phyloP scores from a whole-genome alignment of 2,888 invertebrate species.

The Subacronicta megacephala region DNA sequence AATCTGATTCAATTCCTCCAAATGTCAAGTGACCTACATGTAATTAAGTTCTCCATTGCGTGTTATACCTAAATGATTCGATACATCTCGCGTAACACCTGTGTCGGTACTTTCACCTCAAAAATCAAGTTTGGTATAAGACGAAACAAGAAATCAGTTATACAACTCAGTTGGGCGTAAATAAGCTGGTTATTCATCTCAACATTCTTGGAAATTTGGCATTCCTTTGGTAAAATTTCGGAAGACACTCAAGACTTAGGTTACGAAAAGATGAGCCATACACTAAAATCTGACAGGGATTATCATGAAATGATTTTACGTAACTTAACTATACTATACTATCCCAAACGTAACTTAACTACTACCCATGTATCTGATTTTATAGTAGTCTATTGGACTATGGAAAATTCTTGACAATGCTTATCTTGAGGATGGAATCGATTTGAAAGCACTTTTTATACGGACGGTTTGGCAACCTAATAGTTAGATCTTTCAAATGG shows the following conservation, averaged over 20 bases:
- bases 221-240: conserved; percentile 7
- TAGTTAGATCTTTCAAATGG: background rate
- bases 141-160: conserved; percentile 77
- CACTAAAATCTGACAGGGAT: no score
- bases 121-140: conserved; percentile 73
- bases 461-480: no score
- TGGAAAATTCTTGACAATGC: no score
- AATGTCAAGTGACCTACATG: conserved; percentile 60
- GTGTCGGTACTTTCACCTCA: conserved; percentile 79
- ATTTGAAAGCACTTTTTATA: no score
- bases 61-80: conserved; percentile 74
- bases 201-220: conserved; percentile 36
- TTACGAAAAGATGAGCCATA: background rate
- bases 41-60: conserved; percentile 70
- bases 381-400: no score
- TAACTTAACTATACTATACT: no score
- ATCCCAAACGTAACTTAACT: no score
- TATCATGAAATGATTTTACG: no score
- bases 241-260: background rate
- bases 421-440: no score
- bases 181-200: conserved; percentile 51
- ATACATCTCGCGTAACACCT: conserved; percentile 75
- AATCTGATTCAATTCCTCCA: conserved; percentile 30
- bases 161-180: conserved; percentile 72
- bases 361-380: no score